Evolutionary conservation across 2,797 vertebrate genomes (phyloP), one percentile per base, ranked within the genome.

Genomic region (Halcyon leucocephala): DNA sequence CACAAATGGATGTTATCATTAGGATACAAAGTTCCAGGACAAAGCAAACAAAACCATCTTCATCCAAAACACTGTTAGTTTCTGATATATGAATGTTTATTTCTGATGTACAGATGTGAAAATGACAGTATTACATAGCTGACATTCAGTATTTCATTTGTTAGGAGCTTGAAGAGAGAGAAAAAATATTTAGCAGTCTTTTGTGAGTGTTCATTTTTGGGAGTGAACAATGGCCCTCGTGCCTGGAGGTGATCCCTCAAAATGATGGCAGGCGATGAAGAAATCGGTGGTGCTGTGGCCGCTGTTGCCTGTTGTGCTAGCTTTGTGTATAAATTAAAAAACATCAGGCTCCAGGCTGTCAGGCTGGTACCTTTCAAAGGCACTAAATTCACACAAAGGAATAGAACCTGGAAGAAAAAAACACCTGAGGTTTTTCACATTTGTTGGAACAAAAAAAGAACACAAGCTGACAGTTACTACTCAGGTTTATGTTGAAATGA

Each of bases 321-420:
- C 58, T 95, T 90, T 90, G 46, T 76, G 66, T 88, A 72, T 94
- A 88, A 96, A 95, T 95, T 88, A 86, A 54, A 90, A 88, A 92
- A 64, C 58, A 88, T 88, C 69, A 81, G 79, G 58, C 79, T 90
- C 46, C 46, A 76, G 76, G 82, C 69, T 95, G 37, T 52, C 86
- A 82, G 65, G 25, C 72, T 71, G 61, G 69, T 92, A 69, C 65
- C 69, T 94, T 93, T 91, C 91, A 78, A 19, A 93, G 39, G 21
- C 69, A 86, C 71, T 94, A 88, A 77, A 91, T 58, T 93, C 57
- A 69, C 71, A 85, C 69, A 88, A 74, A 95, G 37, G 89, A 81
- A 71, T 72, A 95, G 96, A 89, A 85, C 16, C 52, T 62, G 33
- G 48, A 87, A 89, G 44, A 64, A 73, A 87, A 55, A 69, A 74